A percentile compares a stretch with the other conserved stretches of the same genome.
These are phyloP conservation scores for Dryobota labecula DNA, from an alignment of 2,888 invertebrate species.

Conservation along the genomic window DNA sequence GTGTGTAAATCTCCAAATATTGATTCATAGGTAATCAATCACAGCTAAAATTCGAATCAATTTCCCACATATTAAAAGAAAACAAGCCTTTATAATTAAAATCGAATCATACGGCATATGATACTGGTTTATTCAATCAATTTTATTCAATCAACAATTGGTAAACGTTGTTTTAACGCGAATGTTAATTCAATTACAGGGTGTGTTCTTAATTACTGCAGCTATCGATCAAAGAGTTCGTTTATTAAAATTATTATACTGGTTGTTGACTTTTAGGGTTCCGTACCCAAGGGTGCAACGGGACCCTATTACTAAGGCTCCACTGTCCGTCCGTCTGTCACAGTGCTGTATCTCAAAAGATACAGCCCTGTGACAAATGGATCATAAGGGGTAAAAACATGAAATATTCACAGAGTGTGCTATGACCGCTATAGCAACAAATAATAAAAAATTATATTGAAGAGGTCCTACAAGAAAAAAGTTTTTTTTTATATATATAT, in stretches of 20 bases:
- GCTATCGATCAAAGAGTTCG: not conserved
- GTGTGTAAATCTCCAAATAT: not conserved
- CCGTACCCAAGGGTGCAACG: not conserved
- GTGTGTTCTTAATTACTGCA: not conserved
- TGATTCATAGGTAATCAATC: slow-evolving; percentile 1
- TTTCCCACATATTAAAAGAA: slow-evolving; percentile 4
- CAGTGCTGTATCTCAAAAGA: too few species aligned
- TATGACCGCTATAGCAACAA: too few species aligned
- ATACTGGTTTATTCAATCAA: not conserved
- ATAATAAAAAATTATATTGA: too few species aligned
- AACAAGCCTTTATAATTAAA: slow-evolving; percentile 19
- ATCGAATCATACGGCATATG: slow-evolving; percentile 2
- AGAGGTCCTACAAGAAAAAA: too few species aligned
- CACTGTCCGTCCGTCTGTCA: not conserved
- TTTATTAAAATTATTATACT: not conserved
- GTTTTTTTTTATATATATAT: too few species aligned
- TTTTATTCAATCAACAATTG: slow-evolving; percentile 4
- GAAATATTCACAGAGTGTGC: too few species aligned
- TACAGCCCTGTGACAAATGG: too few species aligned
- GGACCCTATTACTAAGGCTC: not conserved
- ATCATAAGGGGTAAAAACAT: too few species aligned
- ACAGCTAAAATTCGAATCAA: not conserved
- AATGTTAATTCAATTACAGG: slow-evolving; percentile 5
- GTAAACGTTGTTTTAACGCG: slow-evolving; percentile 11
- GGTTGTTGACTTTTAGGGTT: not conserved